Conservation (phyloP, 2,797 vertebrate species). For the Brachyrhaphis roseni region DNA sequence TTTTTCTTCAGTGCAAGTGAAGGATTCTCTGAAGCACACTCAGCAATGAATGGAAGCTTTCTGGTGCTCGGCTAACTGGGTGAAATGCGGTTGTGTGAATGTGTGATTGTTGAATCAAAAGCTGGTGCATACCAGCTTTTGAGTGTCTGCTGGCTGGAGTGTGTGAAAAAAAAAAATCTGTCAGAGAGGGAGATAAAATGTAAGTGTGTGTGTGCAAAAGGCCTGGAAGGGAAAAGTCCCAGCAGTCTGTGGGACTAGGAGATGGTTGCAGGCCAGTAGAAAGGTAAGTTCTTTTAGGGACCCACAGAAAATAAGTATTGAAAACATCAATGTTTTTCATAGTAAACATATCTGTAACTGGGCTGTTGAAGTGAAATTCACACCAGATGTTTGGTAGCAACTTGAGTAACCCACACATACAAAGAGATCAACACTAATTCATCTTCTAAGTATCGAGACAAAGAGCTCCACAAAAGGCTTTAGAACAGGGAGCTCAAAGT, state of each 20-base stretch:
- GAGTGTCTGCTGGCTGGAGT: slow-evolving; percentile 46
- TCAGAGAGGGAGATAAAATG: slow-evolving; percentile 42
- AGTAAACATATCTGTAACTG: neutral
- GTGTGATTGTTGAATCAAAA: slow-evolving; percentile 51
- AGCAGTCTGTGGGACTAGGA: slow-evolving; percentile 40
- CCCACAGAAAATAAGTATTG: slow-evolving; percentile 15
- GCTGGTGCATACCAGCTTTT: slow-evolving; percentile 56
- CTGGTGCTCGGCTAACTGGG: slow-evolving; percentile 53
- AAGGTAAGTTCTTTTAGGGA: slow-evolving; percentile 52
- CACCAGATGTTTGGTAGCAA: neutral
- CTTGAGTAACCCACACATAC: neutral
- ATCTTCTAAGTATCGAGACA: neutral
- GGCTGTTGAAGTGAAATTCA: slow-evolving; percentile 1
- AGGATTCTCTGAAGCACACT: slow-evolving; percentile 67
- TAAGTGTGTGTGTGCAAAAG: slow-evolving; percentile 19
- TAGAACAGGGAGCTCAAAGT: neutral
- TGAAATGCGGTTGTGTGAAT: slow-evolving; percentile 52
- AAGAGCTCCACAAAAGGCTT: neutral
- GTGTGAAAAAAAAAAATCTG: slow-evolving; percentile 48
- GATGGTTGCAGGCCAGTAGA: slow-evolving; percentile 46
- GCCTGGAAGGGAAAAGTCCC: slow-evolving; percentile 46
- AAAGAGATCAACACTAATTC: neutral
- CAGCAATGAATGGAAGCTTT: slow-evolving; percentile 68
- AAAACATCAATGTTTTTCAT: neutral
- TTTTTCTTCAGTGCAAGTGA: slow-evolving; percentile 51